phyloP scores from a whole-genome alignment of 2,113 vertebrate species.

The Pomatorhinus ruficollis region DNA sequence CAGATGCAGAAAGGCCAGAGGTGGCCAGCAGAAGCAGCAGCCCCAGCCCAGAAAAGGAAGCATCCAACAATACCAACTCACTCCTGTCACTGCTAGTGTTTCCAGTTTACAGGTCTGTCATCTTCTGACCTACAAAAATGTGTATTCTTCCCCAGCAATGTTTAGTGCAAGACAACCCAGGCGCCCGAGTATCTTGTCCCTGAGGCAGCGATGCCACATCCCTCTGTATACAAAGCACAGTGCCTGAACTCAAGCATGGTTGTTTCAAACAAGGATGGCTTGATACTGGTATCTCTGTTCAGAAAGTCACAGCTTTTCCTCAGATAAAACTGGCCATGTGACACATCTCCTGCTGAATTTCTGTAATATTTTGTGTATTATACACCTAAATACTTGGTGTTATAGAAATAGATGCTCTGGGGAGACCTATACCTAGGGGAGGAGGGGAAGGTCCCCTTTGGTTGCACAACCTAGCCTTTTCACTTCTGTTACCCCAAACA shows the following conservation, averaged over 20 bases:
- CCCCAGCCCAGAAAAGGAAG: background rate
- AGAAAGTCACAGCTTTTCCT: background rate
- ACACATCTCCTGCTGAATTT: background rate
- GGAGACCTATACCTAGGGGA: background rate
- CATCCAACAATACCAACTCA: background rate
- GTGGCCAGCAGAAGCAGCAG: background rate
- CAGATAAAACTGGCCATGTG: background rate
- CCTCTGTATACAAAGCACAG: background rate
- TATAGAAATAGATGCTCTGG: background rate
- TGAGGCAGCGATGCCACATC: background rate
- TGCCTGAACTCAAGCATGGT: background rate
- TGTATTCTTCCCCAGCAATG: background rate
- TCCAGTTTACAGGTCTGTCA: background rate
- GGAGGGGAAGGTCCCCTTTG: background rate
- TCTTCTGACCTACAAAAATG: background rate
- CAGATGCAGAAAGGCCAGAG: rapidly evolving
- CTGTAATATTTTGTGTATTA: background rate
- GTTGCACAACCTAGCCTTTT: background rate
- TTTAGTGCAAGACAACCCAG: background rate
- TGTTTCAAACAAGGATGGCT: background rate
- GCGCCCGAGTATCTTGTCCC: rapidly evolving
- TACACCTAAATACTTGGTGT: background rate
- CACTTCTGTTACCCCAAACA: background rate
- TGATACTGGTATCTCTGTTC: background rate
- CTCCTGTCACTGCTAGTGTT: background rate